Evolutionary conservation across 2,797 vertebrate species (phyloP).

Genomic region (Heteromormyrus szaboi): DNA sequence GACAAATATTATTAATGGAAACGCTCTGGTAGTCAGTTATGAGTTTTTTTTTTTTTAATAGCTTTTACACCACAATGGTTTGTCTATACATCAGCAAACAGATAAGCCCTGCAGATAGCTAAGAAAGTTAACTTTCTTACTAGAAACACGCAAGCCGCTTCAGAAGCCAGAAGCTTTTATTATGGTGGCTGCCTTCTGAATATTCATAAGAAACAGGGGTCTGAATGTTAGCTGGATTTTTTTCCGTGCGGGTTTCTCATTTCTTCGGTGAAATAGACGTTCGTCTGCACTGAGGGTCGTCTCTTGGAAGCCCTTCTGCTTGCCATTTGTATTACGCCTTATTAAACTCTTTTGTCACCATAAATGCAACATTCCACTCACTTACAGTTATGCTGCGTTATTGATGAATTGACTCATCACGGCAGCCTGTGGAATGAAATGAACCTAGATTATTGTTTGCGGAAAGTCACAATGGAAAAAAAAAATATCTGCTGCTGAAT

Average conservation of each 20-base stretch:
- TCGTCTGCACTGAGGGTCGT: background rate
- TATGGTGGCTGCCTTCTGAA: background rate
- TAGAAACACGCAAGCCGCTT: background rate
- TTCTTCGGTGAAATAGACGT: background rate
- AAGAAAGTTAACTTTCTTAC: background rate
- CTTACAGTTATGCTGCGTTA: background rate
- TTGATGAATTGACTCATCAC: background rate
- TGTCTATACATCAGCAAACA: constrained; percentile 1
- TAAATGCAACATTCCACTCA: background rate
- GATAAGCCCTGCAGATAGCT: background rate
- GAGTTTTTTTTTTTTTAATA: background rate
- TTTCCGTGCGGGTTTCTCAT: background rate
- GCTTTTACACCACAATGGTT: background rate
- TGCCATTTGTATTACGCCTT: background rate
- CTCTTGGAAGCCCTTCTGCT: background rate
- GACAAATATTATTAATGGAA: background rate
- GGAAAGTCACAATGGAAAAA: background rate
- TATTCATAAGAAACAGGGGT: background rate
- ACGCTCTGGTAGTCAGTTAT: constrained; percentile 2
- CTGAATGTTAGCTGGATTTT: background rate
- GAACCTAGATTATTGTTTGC: background rate
- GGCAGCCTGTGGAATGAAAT: background rate
- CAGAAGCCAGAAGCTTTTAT: background rate
- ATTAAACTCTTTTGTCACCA: background rate
- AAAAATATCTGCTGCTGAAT: background rate